Percentiles rank a stretch among this genome's conserved stretches.
Conservation (phyloP, 2,797 vertebrate genomes). For the Mormyrus proboscirostris region DNA sequence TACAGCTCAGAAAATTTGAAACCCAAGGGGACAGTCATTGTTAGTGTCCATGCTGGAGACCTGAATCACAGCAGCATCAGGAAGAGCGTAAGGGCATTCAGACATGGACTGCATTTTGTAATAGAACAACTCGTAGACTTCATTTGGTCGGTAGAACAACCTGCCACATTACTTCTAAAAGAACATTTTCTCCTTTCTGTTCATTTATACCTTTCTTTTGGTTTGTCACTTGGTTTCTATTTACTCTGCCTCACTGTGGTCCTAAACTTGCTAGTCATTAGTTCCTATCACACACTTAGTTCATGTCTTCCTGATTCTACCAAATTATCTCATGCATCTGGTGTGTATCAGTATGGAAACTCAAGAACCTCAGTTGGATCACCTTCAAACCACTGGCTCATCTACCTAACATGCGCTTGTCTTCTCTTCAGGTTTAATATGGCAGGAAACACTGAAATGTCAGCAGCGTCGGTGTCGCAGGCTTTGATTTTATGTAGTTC, state of each 20-base stretch:
- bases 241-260: not conserved
- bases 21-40: not conserved
- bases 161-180: not conserved
- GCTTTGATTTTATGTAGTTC: not conserved
- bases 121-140: not conserved
- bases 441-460: not conserved
- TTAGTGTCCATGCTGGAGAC: not conserved
- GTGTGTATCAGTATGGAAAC: not conserved
- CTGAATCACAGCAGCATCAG: not conserved
- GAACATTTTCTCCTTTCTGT: not conserved
- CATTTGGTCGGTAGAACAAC: not conserved
- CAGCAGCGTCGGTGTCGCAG: not conserved
- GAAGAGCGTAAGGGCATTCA: not conserved
- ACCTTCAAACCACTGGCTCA: not conserved
- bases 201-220: not conserved
- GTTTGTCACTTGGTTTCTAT: not conserved
- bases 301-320: not conserved
- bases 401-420: not conserved
- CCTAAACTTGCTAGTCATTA: not conserved
- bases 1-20: not conserved
- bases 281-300: not conserved
- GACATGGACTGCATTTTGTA: not conserved
- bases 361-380: not conserved
- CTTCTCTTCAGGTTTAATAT: not conserved
- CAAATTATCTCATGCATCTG: not conserved